A percentile compares a stretch with the other conserved stretches of the same genome.
Evolutionary conservation across 2,888 invertebrate species (phyloP).

Genomic region (Mellilla xanthometata): DNA sequence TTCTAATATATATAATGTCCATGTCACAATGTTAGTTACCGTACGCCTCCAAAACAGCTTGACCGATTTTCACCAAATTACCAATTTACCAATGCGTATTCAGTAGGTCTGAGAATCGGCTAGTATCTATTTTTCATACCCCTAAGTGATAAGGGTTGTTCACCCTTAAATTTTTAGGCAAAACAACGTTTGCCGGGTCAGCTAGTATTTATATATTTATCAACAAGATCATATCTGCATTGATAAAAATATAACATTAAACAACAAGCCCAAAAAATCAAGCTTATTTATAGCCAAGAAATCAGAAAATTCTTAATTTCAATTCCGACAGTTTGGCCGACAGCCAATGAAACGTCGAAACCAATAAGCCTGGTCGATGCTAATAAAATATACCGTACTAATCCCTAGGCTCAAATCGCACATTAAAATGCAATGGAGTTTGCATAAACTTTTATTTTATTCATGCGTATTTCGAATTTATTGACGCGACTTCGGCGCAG

Average conservation of each 20-base stretch:
- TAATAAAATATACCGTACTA: slow-evolving; percentile 13
- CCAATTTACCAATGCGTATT: too few species aligned
- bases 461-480: slow-evolving; percentile 14
- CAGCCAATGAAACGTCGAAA: slow-evolving; percentile 23
- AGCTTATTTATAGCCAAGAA: slow-evolving; percentile 6
- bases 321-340: slow-evolving; percentile 22
- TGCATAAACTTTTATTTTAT: slow-evolving; percentile 25
- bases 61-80: too few species aligned
- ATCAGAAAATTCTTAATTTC: slow-evolving; percentile 29
- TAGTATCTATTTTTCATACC: too few species aligned
- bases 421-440: slow-evolving; percentile 29
- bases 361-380: slow-evolving; percentile 10
- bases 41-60: too few species aligned
- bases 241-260: not conserved
- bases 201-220: too few species aligned
- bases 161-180: too few species aligned
- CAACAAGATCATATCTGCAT: too few species aligned
- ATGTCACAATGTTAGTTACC: too few species aligned
- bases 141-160: too few species aligned
- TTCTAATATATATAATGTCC: too few species aligned
- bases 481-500: slow-evolving; percentile 9
- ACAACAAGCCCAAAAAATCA: slow-evolving; percentile 1
- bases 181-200: too few species aligned
- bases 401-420: slow-evolving; percentile 19
- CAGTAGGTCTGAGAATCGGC: too few species aligned